phyloP scores from a whole-genome alignment of 2,888 invertebrate species.

The Dryomyza anilis region DNA sequence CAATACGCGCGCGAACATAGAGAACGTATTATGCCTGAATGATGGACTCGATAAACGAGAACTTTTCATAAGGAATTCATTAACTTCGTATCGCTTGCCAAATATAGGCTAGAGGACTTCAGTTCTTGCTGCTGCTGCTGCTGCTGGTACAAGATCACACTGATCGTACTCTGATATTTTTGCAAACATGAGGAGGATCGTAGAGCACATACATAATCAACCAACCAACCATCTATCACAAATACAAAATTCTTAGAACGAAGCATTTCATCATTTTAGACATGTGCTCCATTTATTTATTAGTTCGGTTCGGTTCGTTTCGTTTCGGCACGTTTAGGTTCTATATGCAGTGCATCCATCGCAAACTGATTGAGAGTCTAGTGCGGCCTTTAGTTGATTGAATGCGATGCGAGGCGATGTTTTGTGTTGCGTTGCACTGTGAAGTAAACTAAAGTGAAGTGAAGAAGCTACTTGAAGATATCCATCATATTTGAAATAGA shows the following conservation, averaged over 20 bases:
- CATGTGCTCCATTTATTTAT: slow-evolving; percentile 53
- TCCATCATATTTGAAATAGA: slow-evolving; percentile 20
- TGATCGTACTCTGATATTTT: slow-evolving; percentile 1
- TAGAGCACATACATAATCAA: too few species aligned
- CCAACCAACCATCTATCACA: slow-evolving; percentile 21
- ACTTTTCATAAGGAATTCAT: slow-evolving; percentile 25
- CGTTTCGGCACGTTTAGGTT: not conserved
- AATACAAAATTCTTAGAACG: slow-evolving; percentile 49
- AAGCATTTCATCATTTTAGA: slow-evolving; percentile 56
- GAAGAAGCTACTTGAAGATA: slow-evolving; percentile 9
- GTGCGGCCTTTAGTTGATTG: too few species aligned
- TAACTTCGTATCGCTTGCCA: slow-evolving; percentile 13
- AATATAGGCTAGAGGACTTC: slow-evolving; percentile 15
- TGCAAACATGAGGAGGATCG: not conserved
- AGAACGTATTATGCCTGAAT: not conserved
- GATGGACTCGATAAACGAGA: slow-evolving; percentile 1
- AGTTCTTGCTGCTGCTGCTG: not conserved
- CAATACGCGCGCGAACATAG: not conserved
- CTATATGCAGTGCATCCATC: too few species aligned
- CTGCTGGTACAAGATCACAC: not conserved
- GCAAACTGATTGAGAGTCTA: not conserved
- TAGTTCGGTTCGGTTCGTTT: not conserved
- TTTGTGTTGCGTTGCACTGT: not conserved
- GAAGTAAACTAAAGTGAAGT: not conserved
- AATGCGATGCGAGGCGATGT: not conserved